Base-by-base conservation (phyloP, 37 sponge, comb jelly and placozoan species). In the Chondrilla cf. caribensis region DNA sequence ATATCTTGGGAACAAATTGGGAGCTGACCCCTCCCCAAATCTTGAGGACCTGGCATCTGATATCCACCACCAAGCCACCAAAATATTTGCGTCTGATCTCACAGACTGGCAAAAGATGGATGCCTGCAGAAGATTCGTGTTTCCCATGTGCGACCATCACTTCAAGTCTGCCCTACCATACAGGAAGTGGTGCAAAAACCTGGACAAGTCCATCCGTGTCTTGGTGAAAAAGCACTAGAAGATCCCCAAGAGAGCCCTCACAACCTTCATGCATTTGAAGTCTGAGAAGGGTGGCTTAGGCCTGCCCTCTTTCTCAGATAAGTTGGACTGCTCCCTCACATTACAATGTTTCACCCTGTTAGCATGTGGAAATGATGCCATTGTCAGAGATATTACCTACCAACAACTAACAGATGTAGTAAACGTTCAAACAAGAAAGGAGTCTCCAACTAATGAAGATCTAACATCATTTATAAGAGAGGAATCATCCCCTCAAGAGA, bases 71-170 rank as follows among this genome's bases (percentile, higher is more conserved):
- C 8, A 25, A n/a, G 9, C 8, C 66, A 18, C n/a, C n/a, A n/a
- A n/a, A 18, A 64, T 64, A 18, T 26, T 64, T 7, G 22, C 18
- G 9, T 64, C 66, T 39, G 28, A 8, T 0, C 62, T 88, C 22
- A 57, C 84, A 25, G 80, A 83, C 47, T 88, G 88, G 88, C 88
- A 83, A 60, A 88, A 88, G 60, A 40, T 88, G 31, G 80, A 88
- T 70, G 88, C 88, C 71, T 79, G 78, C 72, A 67, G 75, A 36
- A 51, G 22, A 22, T 88, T 88, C 76, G 72, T 79, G 24, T 14
- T 67, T 37, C 64, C 88, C 38, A 78, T 55, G 38, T 44, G 43
- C 25, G 31, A 39, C 24, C 66, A 64, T 26, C 26, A 24, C 25
- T 24, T 64, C 66, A 64, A 42, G 36, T 41, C 84, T 11, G 26